Percentiles rank a stretch among this genome's conserved stretches.
Evolutionary conservation across 1,140 invertebrate genomes (phyloP).

Genomic region (Whitmania pigra): DNA sequence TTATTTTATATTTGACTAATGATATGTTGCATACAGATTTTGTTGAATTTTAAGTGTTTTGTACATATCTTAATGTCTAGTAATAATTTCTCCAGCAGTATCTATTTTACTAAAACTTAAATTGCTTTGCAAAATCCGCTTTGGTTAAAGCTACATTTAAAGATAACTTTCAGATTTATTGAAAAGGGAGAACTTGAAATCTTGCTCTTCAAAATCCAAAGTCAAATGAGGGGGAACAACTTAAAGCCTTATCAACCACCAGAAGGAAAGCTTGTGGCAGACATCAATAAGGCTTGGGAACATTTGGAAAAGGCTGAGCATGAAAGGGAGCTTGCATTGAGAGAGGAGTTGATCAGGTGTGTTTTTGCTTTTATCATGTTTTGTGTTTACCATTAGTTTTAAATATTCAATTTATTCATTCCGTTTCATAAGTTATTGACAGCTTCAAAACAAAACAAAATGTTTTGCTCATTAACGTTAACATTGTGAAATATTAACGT

Average conservation of each 20-base stretch:
- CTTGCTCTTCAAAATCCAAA: constrained; percentile 90
- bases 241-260: constrained; percentile 89
- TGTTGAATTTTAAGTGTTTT: constrained; percentile 23
- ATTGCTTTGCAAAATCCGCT: too few relatives aligned
- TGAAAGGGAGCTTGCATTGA: constrained; percentile 81
- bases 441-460: too few relatives aligned
- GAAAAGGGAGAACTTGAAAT: constrained; percentile 98
- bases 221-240: constrained; percentile 95
- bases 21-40: too few relatives aligned
- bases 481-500: too few relatives aligned
- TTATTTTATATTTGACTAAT: too few relatives aligned
- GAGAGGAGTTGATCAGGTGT: constrained; percentile 65
- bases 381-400: neutral
- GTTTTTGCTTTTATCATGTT: neutral
- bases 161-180: constrained; percentile 53
- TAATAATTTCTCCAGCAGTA: neutral
- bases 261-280: constrained; percentile 94
- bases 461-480: too few relatives aligned
- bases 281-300: constrained; percentile 99
- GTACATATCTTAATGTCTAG: neutral
- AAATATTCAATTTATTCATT: neutral
- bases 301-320: constrained; percentile 93
- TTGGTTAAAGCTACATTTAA: too few relatives aligned
- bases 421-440: too few relatives aligned
- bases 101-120: neutral